Evolutionary conservation across 2,888 invertebrate species (phyloP).

Genomic region (Acrobasis suavella): DNA sequence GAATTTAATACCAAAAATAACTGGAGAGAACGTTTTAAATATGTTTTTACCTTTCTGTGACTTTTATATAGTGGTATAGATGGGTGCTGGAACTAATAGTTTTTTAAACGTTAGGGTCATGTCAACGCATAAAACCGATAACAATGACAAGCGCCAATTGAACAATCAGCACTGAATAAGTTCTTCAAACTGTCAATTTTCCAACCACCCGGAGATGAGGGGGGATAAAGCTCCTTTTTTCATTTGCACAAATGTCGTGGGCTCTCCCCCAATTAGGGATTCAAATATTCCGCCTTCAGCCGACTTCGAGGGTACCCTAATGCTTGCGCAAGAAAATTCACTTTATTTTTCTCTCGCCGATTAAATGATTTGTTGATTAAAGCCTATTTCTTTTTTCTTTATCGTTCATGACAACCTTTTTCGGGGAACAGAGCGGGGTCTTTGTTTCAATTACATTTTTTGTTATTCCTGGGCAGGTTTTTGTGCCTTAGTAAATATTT

Average conservation of each 20-base stretch:
- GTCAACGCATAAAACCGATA: too few relatives aligned
- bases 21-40: too few relatives aligned
- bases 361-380: conserved; percentile 25
- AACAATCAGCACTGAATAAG: too few relatives aligned
- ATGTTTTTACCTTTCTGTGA: too few relatives aligned
- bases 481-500: too few relatives aligned
- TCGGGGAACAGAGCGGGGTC: not conserved
- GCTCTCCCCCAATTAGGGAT: conserved; percentile 54
- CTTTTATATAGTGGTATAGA: too few relatives aligned
- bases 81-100: too few relatives aligned
- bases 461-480: not conserved
- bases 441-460: conserved; percentile 9
- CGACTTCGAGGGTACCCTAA: conserved; percentile 22
- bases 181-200: too few relatives aligned
- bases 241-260: conserved; percentile 35
- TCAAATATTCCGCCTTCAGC: conserved; percentile 50
- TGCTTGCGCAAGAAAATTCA: conserved; percentile 23
- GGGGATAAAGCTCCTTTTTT: conserved; percentile 28
- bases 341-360: conserved; percentile 23
- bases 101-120: too few relatives aligned
- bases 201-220: too few relatives aligned
- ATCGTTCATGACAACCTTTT: conserved; percentile 8
- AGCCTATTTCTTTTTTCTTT: conserved; percentile 9
- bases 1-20: too few relatives aligned
- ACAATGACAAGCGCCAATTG: too few relatives aligned